Evolutionary conservation across 2,888 invertebrate genomes (phyloP), one percentile per base, ranked within the genome.

Genomic region (Patella pellucida): DNA sequence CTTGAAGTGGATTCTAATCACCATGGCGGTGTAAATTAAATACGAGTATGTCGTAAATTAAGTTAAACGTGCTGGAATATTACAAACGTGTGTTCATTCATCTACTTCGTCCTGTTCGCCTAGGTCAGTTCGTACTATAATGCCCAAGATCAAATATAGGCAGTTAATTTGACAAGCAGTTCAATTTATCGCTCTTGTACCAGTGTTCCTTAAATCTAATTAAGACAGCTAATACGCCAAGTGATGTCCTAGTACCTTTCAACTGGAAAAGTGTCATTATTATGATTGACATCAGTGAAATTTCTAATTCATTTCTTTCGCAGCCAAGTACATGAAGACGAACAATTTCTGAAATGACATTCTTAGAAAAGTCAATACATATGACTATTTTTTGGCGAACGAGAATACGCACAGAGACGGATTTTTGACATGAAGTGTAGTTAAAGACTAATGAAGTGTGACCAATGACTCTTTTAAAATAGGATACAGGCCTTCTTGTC

Each of bases 101-200:
- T 41, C 41, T 41, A 41, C 9, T 41, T 41, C 41, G 41, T 41
- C 9, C 7, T 41, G 41, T 41, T 41, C 9, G 41, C 41, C 41
- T 41, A 41, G 62, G 62, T 62, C 62, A 62, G 23, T 62, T 62
- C 62, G 62, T 62, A 62, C 62, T 23, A 23, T 56, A 41, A 41
- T 41, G 41, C 41, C 41, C 41, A 41, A 41, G 41, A 41, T 41
- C 41, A 41, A 41, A 41, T 41, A 41, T 41, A 41, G 41, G 41
- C 41, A 62, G 62, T 62, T 62, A 62, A 62, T 23, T 19, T 62
- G 62, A 62, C 62, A 62, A 62, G 62, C 62, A 12, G 62, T 62
- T 62, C 62, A 14, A 62, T 62, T 23, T 14, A 62, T 62, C 62
- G 62, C 62, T 23, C 62, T 62, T 62, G 23, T 62, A 62, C 62